Evolutionary conservation across 2,113 vertebrate species (phyloP).

Genomic region (Progne subis): DNA sequence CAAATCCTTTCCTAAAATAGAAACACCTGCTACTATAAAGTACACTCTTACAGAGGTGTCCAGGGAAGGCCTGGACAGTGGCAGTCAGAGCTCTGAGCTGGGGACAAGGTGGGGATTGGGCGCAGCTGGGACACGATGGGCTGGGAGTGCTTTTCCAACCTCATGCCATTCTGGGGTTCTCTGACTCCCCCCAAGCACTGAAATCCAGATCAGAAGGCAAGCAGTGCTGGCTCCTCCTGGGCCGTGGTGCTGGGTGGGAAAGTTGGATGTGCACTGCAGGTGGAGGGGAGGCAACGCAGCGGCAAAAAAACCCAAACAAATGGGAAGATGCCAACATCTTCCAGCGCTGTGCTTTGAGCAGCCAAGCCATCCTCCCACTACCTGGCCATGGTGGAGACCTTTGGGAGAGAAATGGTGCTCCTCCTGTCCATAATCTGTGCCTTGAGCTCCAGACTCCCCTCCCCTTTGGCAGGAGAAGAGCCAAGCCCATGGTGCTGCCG

Average conservation of each 20-base stretch:
- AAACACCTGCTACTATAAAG: not conserved
- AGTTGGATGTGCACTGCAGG: not conserved
- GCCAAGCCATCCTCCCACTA: rapidly evolving
- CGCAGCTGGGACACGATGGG: rapidly evolving
- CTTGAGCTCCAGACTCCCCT: not conserved
- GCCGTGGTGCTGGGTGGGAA: rapidly evolving
- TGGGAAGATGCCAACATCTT: not conserved
- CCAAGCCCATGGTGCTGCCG: rapidly evolving
- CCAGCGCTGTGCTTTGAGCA: rapidly evolving
- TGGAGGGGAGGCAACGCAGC: not conserved
- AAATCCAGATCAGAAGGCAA: rapidly evolving
- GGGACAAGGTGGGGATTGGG: rapidly evolving
- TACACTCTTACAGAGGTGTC: not conserved
- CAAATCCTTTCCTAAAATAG: not conserved
- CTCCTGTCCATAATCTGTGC: rapidly evolving
- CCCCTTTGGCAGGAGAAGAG: not conserved
- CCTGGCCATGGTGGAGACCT: not conserved
- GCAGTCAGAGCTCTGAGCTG: not conserved
- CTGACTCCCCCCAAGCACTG: rapidly evolving
- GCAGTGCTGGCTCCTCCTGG: not conserved
- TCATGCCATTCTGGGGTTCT: not conserved
- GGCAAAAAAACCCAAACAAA: not conserved
- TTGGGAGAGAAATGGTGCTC: not conserved
- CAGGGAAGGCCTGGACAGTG: not conserved
- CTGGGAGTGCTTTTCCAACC: not conserved